A percentile compares a stretch with the other conserved stretches of the same genome.
Conservation (phyloP, 1,140 invertebrate species). For the Zaprionus africanus region DNA sequence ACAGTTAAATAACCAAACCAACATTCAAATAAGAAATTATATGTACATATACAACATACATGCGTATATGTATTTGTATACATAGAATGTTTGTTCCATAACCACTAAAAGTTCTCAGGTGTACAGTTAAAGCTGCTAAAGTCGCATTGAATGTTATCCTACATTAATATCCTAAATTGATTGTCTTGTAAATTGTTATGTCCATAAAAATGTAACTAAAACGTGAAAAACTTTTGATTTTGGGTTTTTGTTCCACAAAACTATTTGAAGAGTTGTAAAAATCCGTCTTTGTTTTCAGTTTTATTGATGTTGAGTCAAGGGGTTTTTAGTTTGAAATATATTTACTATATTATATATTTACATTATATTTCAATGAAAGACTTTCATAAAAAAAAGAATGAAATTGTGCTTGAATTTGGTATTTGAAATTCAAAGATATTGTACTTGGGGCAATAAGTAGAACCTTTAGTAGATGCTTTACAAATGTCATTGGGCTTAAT, state of each 20-base stretch:
- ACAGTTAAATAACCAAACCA: conserved; percentile 35
- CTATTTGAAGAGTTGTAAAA: conserved; percentile 4
- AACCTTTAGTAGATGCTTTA: not conserved
- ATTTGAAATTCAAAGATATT: not conserved
- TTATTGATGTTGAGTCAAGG: conserved; percentile 22
- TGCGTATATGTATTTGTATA: not conserved
- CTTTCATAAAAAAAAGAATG: not conserved
- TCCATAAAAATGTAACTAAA: conserved; percentile 36
- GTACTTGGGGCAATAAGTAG: not conserved
- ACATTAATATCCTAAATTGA: conserved; percentile 55
- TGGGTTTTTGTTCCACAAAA: not conserved
- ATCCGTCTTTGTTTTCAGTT: not conserved
- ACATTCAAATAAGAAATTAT: conserved; percentile 8
- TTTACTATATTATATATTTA: not conserved
- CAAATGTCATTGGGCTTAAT: not conserved
- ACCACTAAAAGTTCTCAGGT: conserved; percentile 21
- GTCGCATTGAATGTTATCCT: conserved; percentile 66
- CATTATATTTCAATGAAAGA: not conserved
- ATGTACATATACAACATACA: conserved; percentile 18
- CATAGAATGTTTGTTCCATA: not conserved
- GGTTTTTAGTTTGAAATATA: no score
- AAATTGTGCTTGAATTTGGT: not conserved
- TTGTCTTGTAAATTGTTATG: conserved; percentile 81
- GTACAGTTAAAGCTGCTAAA: conserved; percentile 47
- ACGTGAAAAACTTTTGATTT: conserved; percentile 9